A percentile compares a stretch with the other conserved stretches of the same genome.
Evolutionary conservation across 2,113 vertebrate genomes (phyloP).

Genomic region (Clinocottus analis): DNA sequence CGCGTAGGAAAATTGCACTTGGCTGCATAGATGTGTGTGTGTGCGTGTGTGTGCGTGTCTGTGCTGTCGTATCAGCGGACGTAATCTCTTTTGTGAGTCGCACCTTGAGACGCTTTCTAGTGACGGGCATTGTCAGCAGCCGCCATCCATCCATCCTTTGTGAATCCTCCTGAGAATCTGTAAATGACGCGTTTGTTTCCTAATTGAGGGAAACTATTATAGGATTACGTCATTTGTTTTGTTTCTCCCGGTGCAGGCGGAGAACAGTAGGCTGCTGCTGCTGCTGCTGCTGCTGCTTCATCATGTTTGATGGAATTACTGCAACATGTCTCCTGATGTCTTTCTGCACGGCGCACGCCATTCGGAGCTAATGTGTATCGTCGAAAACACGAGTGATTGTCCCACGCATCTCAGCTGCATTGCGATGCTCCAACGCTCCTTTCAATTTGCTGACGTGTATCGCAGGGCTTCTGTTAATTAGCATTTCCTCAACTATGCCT

Average conservation of each 20-base stretch:
- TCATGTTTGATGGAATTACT: slow-evolving; percentile 1
- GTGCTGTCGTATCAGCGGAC: too few species aligned
- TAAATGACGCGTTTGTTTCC: background rate
- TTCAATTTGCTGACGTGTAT: slow-evolving; percentile 22
- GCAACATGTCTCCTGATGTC: background rate
- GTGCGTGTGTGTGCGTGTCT: too few species aligned
- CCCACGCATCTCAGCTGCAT: background rate
- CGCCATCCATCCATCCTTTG: background rate
- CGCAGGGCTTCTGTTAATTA: slow-evolving; percentile 31
- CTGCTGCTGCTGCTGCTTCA: background rate
- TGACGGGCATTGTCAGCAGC: background rate
- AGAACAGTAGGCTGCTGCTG: background rate
- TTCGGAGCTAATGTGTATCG: background rate
- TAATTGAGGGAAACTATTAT: slow-evolving; percentile 6
- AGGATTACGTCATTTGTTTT: slow-evolving; percentile 5
- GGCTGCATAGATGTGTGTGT: too few species aligned
- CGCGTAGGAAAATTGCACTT: too few species aligned
- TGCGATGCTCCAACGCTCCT: background rate
- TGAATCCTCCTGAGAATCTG: background rate
- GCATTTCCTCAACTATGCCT: slow-evolving; percentile 15
- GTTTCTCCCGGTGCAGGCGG: background rate
- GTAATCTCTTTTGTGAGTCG: too few species aligned
- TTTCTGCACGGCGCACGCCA: background rate
- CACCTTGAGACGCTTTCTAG: background rate
- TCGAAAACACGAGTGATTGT: background rate